Base-by-base conservation (phyloP, 2,888 invertebrate genomes). In the Penaeus monodon region DNA sequence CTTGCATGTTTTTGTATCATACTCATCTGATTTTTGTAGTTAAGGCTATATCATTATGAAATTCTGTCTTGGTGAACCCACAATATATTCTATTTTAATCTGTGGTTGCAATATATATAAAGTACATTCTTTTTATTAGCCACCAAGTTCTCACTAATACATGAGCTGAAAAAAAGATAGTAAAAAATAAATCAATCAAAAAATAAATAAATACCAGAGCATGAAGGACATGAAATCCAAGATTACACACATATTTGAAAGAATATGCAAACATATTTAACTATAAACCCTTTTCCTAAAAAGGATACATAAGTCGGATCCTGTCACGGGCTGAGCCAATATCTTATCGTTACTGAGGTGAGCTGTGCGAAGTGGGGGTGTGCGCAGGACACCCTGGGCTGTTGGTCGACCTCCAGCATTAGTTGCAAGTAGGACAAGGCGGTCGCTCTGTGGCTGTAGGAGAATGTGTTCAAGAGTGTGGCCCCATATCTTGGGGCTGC, bases 281-380 rank as follows among this genome's bases (percentile, higher is more conserved):
- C 33, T 38, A 38, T 38, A 38, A 49, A 12, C 49, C 10, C 14
- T 49, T 14, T 49, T 49, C 12, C 49, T 38, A 38, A 63, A 70
- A 86, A 86, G 86, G 86, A 86, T 86, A 88, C 88, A 88, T 4
- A 88, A 27, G 14, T 85, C 81, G 64, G 76, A 70, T 17, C 88
- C 88, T 70, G 88, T 88, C n/a, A 84, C n/a, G 38, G 88, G 88
- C 49, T 88, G 88, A 12, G 70, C 88, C 38, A 88, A 17, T 29
- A 88, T 63, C 29, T 29, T 85, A 12, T 57, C 68, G 29, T 70
- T 17, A 29, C 38, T 74, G 44, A 88, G 84, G 68, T 88, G 88
- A 24, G 88, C 88, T 63, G 88, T 76, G 64, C 85, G 88, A 38
- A 88, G 81, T 24, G 84, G 84, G 12, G 81, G 85, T 12, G 88